These are phyloP conservation scores for Eptatretus burgeri DNA, from an alignment of 2,113 vertebrate genomes.

Conservation along the genomic window DNA sequence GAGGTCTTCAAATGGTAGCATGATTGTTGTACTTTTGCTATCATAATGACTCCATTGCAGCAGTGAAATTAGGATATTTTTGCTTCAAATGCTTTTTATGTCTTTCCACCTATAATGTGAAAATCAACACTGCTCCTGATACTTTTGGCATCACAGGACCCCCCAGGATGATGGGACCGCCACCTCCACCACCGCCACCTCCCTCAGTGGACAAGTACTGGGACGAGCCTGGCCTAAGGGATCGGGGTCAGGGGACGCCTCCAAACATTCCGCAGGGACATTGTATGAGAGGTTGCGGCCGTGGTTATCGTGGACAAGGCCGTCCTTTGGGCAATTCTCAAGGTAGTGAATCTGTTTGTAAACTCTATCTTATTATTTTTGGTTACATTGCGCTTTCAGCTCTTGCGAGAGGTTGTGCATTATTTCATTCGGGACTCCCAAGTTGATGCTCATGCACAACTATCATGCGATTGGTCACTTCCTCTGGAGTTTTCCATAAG, in stretches of 20 bases:
- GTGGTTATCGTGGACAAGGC: conserved; percentile 27
- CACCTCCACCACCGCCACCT: conserved; percentile 14
- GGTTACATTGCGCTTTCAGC: too few relatives aligned
- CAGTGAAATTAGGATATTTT: background rate
- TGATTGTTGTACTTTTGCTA: too few relatives aligned
- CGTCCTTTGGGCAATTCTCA: conserved; percentile 22
- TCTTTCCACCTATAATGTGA: conserved; percentile 15
- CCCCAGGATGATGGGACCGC: conserved; percentile 49
- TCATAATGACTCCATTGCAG: too few relatives aligned
- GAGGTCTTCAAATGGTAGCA: too few relatives aligned
- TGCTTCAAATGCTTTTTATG: background rate
- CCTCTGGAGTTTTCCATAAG: too few relatives aligned
- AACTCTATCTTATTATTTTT: too few relatives aligned
- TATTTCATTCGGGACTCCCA: too few relatives aligned
- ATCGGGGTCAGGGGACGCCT: conserved; percentile 26
- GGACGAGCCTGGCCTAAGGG: conserved; percentile 24
- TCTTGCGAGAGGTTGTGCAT: too few relatives aligned
- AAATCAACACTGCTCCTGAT: conserved; percentile 10
- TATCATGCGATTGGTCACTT: too few relatives aligned
- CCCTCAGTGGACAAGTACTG: conserved; percentile 42
- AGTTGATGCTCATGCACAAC: too few relatives aligned
- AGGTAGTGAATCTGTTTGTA: too few relatives aligned
- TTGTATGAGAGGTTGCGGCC: conserved; percentile 31
- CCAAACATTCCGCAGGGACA: conserved; percentile 14
- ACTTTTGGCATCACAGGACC: conserved; percentile 19